Conservation (phyloP, 2,797 vertebrate genomes). For the Nannoperca australis region DNA sequence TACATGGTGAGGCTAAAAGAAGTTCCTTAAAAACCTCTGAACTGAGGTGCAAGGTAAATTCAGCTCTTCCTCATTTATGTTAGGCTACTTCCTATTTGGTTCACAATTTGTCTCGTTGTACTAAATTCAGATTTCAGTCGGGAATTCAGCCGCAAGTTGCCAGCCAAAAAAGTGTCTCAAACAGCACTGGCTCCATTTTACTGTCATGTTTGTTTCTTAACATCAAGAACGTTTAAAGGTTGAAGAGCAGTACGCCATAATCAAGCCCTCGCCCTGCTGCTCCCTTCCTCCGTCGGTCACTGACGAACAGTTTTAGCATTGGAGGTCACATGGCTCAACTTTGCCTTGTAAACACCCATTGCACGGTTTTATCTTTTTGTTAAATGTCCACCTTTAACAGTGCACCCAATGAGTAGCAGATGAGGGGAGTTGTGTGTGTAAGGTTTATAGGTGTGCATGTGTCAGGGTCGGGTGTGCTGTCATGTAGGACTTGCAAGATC, state of each 20-base stretch:
- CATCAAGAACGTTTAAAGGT: constrained; percentile 53
- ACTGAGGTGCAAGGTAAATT: constrained; percentile 5
- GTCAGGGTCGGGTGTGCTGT: constrained; percentile 65
- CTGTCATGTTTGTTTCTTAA: constrained; percentile 43
- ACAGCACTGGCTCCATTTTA: constrained; percentile 15
- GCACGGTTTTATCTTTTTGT: constrained; percentile 68
- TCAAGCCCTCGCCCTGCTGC: constrained; percentile 45
- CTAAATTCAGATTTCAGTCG: too few species aligned
- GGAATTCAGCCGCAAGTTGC: background rate
- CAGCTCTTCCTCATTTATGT: constrained; percentile 27
- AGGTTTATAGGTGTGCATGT: constrained; percentile 66
- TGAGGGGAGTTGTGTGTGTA: constrained; percentile 64
- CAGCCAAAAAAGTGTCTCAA: background rate
- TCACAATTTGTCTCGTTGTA: background rate
- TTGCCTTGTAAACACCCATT: constrained; percentile 70
- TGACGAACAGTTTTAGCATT: constrained; percentile 44
- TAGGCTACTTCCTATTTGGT: constrained; percentile 16
- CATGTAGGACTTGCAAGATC: constrained; percentile 61
- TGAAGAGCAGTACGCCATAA: constrained; percentile 43
- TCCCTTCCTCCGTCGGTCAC: constrained; percentile 58
- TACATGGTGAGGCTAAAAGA: background rate
- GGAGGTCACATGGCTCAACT: constrained; percentile 75
- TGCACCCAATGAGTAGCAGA: constrained; percentile 75
- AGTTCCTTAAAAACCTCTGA: constrained; percentile 11
- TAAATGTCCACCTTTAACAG: constrained; percentile 70